A percentile compares a stretch with the other conserved stretches of the same genome.
These are phyloP conservation scores for Huso huso DNA, from an alignment of 2,797 vertebrate genomes.

Conservation along the genomic window DNA sequence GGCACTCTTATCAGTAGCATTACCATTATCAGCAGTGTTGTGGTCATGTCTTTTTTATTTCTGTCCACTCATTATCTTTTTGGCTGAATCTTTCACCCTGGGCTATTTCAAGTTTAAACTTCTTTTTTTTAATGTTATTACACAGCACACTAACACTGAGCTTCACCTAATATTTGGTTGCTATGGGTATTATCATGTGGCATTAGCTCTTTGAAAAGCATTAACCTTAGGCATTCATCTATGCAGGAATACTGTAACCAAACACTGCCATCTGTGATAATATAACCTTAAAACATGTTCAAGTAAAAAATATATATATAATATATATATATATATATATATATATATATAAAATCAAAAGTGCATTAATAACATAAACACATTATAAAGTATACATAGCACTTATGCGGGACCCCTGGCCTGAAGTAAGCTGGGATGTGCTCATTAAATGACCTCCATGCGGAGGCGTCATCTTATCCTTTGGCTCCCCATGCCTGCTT, in stretches of 20 bases:
- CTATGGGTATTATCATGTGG: not conserved
- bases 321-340: constrained; percentile 1
- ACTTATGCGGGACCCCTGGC: not conserved
- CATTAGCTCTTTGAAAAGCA: not conserved
- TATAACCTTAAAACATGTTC: not conserved
- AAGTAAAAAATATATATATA: not conserved
- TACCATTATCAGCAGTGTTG: too few species aligned
- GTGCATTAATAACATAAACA: too few species aligned
- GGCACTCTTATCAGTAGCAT: too few species aligned
- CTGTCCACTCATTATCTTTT: too few species aligned
- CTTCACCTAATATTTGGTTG: not conserved
- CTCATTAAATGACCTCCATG: not conserved
- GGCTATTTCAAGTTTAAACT: too few species aligned
- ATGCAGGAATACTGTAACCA: not conserved
- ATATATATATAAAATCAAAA: not conserved
- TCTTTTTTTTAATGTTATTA: not conserved
- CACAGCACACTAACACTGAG: not conserved
- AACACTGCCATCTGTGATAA: not conserved
- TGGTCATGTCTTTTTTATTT: too few species aligned
- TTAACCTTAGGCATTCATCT: not conserved
- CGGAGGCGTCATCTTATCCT: not conserved
- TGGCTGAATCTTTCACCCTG: not conserved
- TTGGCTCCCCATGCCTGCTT: not conserved
- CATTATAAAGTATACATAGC: not conserved
- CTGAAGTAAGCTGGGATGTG: not conserved